Evolutionary conservation across 2,797 vertebrate species (phyloP).

Genomic region (Siniperca obscura): DNA sequence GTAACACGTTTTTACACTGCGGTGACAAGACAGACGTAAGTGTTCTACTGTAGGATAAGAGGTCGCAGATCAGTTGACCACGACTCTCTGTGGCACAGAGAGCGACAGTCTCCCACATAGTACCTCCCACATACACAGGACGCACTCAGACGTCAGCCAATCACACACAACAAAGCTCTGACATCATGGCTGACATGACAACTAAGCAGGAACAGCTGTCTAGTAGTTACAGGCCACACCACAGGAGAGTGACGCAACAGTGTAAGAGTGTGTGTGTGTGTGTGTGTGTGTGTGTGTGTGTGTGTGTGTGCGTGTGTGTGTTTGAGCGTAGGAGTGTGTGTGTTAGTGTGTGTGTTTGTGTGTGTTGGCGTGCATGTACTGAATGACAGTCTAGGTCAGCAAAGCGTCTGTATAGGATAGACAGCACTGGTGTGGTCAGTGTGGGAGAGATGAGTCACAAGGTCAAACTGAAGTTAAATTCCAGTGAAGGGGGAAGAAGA

Average conservation of each 20-base stretch:
- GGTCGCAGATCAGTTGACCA: constrained; percentile 45
- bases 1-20: constrained; percentile 26
- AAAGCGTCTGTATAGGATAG: constrained; percentile 58
- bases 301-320: constrained; percentile 6
- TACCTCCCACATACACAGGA: constrained; percentile 55
- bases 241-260: constrained; percentile 73
- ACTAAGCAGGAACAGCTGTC: constrained; percentile 81
- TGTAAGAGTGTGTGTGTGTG: constrained; percentile 10
- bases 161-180: constrained; percentile 77
- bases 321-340: not conserved
- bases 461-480: constrained; percentile 78
- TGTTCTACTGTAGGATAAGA: constrained; percentile 25
- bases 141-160: constrained; percentile 71
- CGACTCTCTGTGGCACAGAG: constrained; percentile 34
- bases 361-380: constrained; percentile 5
- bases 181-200: constrained; percentile 79
- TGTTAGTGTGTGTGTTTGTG: constrained; percentile 1
- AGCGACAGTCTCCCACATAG: constrained; percentile 46
- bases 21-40: constrained; percentile 36
- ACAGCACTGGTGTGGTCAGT: constrained; percentile 75
- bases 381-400: constrained; percentile 66
- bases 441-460: constrained; percentile 82
- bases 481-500: constrained; percentile 62
- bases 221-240: constrained; percentile 65
- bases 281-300: constrained; percentile 14